Evolutionary conservation across 2,888 invertebrate species (phyloP).

Genomic region (Sphaeridia pumilis): DNA sequence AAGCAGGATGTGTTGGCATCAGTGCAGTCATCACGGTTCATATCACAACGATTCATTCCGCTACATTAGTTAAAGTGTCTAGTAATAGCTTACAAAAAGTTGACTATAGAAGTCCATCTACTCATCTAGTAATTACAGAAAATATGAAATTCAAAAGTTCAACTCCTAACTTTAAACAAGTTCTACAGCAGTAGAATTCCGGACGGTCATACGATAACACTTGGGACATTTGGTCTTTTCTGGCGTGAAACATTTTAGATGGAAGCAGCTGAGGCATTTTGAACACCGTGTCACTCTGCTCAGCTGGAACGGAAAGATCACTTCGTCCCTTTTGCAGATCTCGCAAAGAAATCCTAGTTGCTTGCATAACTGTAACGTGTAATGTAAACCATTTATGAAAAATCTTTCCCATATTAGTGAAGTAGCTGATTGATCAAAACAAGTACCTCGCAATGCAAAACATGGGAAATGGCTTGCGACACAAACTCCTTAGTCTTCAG

Average conservation of each 20-base stretch:
- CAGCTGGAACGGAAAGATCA: slow-evolving; percentile 63
- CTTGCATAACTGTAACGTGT: slow-evolving; percentile 49
- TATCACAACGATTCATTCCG: no score
- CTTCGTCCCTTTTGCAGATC: slow-evolving; percentile 50
- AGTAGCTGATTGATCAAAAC: no score
- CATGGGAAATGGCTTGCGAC: slow-evolving; percentile 50
- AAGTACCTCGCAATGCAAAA: slow-evolving; percentile 49
- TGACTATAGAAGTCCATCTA: no score
- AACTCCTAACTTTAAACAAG: no score
- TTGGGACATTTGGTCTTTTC: slow-evolving; percentile 30
- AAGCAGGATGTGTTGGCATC: no score
- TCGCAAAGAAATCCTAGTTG: slow-evolving; percentile 63
- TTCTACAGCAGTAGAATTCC: slow-evolving; percentile 6
- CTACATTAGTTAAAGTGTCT: no score
- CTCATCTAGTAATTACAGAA: no score
- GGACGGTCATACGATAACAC: slow-evolving; percentile 21
- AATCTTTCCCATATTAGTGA: no score
- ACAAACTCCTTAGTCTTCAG: slow-evolving; percentile 49
- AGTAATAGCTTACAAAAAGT: no score
- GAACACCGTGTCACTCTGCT: slow-evolving; percentile 51
- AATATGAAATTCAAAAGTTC: no score
- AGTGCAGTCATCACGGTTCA: no score
- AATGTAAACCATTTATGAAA: no score
- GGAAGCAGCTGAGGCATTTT: slow-evolving; percentile 56
- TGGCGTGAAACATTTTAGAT: slow-evolving; percentile 49